Evolutionary conservation across 2,113 vertebrate genomes (phyloP), one percentile per base, ranked within the genome.

Genomic region (Oryzias woworae): DNA sequence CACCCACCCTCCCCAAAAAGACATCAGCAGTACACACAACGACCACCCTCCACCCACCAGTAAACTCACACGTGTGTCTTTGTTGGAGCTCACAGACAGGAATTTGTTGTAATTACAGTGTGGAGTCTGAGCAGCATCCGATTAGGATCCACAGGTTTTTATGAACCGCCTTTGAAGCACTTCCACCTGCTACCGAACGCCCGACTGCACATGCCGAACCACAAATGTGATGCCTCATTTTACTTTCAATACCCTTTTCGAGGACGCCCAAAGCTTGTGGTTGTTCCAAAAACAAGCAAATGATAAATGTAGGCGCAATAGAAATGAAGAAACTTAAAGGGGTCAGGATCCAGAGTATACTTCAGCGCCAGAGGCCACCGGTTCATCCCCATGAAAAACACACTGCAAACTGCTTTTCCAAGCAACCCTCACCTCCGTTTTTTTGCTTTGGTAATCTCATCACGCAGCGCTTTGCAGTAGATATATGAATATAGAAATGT

Each of bases 101-200:
- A 83, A 78, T 78, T 69, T 72, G 73, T 58, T 64, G 14, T 83
- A 85, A 88, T 86, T 85, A 86, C 80, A 82, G 70, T 23, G 82
- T 75, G 62, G 75, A 61, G 82, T 85, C 86, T 85, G 78, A 82
- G 28, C 71, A 61, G 80, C 84, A 80, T 83, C 76, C 84, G 84
- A 85, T 83, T 74, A 66, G 68, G 45, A 88, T 86, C 75, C 77
- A 42, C 65, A 75, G 78, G 82, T 80, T 88, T 36, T 85, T 62
- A 74, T 59, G 64, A 62, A 14, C 18, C 26, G 24, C 14, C 80
- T 88, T 86, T 88, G 84, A 88, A 83, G 79, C 79, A 61, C 16
- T 64, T 59, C 66, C 62, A 66, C 80, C 75, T 48, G 63, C 24
- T 41, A 62, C 64, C 45, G 22, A 44, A 52, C 56, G 46, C 54